Evolutionary conservation across 1,140 invertebrate species (phyloP).

Genomic region (Zaprionus davidi): DNA sequence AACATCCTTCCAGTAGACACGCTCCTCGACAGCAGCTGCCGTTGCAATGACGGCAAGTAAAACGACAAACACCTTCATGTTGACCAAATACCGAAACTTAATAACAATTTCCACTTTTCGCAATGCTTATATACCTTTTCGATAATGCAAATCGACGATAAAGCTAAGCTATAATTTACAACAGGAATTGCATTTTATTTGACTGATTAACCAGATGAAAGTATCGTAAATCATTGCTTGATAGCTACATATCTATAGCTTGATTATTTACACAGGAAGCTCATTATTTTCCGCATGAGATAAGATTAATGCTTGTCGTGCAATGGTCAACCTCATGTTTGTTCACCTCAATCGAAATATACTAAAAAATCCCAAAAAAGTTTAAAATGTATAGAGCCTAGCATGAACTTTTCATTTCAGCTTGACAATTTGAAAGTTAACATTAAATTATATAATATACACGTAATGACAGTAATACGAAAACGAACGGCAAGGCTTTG

Average conservation of each 20-base stretch:
- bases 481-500: too few species aligned
- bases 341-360: not conserved
- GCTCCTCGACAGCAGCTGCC: constrained; percentile 13
- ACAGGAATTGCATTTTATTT: not conserved
- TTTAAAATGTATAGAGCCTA: not conserved
- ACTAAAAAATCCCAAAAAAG: not conserved
- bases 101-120: not conserved
- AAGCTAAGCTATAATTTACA: not conserved
- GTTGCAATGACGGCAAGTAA: constrained; percentile 30
- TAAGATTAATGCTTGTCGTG: not conserved
- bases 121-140: constrained; percentile 6
- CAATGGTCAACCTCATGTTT: not conserved
- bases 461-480: too few species aligned
- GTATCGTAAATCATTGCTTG: not conserved
- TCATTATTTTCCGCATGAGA: not conserved
- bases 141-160: not conserved
- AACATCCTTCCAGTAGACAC: constrained; percentile 20
- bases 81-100: not conserved
- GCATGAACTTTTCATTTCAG: not conserved
- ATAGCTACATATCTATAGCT: not conserved
- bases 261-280: constrained; percentile 1
- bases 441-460: not conserved
- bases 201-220: not conserved
- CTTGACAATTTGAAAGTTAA: not conserved
- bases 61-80: constrained; percentile 8